Evolutionary conservation across 2,797 vertebrate species (phyloP), one percentile per base, ranked within the genome.

Genomic region (Micropoecilia bifurca): DNA sequence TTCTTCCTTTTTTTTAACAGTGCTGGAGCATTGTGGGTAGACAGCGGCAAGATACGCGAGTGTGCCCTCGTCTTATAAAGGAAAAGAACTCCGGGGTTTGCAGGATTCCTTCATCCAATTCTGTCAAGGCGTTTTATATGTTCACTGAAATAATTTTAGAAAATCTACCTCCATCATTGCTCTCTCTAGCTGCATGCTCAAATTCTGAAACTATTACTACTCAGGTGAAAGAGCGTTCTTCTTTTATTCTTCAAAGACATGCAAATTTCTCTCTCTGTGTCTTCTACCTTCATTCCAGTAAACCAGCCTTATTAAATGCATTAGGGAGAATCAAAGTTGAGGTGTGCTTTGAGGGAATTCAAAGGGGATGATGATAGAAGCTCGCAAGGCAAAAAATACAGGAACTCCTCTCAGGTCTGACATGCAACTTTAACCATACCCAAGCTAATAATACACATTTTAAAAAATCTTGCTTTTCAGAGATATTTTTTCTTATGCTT

Each of bases 241-340:
- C 93, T 91, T 94, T 91, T 87, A 85, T 91, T 90, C 94, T 94
- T 94, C 93, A 94, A 95, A 95, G 92, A 83, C 79, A 95, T 94
- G 94, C 92, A 94, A 93, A 95, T 95, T 74, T 80, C 80, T 80
- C 48, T 74, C 46, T 79, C 53, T 63, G 80, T 89, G 82, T 89
- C 89, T 90, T 83, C 84, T 87, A 84, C 89, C 88, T 88, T 87
- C 87, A 81, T 88, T 90, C 81, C 88, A 91, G 87, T 92, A 91
- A 91, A 93, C 82, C 75, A 78, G 87, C 82, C 91, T 94, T 94
- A 95, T 95, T 95, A 95, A 94, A 95, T 89, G 89, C 93, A 94
- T 95, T 95, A 94, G 87, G 84, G 82, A 79, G 89, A 94, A 94
- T 93, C 93, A 93, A 93, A 93, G 93, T 81, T 93, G 93, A 94